phyloP scores from a whole-genome alignment of 2,888 invertebrate species.

The Caenorhabditis sinica region DNA sequence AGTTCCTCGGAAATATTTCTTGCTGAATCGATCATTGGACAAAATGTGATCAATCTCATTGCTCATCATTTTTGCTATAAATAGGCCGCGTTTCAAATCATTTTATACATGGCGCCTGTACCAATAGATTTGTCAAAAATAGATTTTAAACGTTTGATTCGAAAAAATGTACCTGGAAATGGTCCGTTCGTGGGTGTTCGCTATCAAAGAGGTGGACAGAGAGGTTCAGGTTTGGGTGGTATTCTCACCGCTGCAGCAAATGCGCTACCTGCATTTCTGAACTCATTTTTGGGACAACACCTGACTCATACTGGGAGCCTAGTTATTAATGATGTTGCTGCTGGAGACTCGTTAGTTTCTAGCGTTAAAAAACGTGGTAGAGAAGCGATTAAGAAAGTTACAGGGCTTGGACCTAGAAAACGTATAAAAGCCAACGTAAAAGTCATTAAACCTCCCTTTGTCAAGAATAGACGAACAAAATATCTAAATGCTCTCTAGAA shows the following conservation, averaged over 20 bases:
- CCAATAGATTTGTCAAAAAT: slow-evolving; percentile 29
- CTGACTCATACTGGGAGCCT: slow-evolving; percentile 6
- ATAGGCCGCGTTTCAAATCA: not conserved
- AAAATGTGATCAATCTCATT: slow-evolving; percentile 20
- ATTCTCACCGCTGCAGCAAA: not conserved
- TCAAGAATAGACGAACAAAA: slow-evolving; percentile 13
- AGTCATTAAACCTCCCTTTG: slow-evolving; percentile 17
- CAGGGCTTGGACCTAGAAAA: not conserved
- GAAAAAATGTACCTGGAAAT: slow-evolving; percentile 14
- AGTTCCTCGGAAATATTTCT: not conserved
- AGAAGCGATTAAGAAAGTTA: slow-evolving; percentile 5
- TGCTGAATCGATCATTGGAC: not conserved
- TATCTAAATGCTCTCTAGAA: slow-evolving; percentile 31
- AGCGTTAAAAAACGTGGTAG: slow-evolving; percentile 20
- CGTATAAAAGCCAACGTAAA: slow-evolving; percentile 14
- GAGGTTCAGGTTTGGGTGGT: slow-evolving; percentile 25
- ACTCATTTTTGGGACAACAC: slow-evolving; percentile 22
- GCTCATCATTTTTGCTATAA: slow-evolving; percentile 26
- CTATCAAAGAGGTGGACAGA: slow-evolving; percentile 28
- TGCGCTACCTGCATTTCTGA: slow-evolving; percentile 8
- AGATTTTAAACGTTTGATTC: slow-evolving; percentile 3
- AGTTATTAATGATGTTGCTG: slow-evolving; percentile 7
- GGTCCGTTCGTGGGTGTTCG: slow-evolving; percentile 23
- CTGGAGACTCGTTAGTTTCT: not conserved
- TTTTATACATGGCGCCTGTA: slow-evolving; percentile 30